Conservation (phyloP, 2,797 vertebrate species). For the Champsocephalus gunnari region DNA sequence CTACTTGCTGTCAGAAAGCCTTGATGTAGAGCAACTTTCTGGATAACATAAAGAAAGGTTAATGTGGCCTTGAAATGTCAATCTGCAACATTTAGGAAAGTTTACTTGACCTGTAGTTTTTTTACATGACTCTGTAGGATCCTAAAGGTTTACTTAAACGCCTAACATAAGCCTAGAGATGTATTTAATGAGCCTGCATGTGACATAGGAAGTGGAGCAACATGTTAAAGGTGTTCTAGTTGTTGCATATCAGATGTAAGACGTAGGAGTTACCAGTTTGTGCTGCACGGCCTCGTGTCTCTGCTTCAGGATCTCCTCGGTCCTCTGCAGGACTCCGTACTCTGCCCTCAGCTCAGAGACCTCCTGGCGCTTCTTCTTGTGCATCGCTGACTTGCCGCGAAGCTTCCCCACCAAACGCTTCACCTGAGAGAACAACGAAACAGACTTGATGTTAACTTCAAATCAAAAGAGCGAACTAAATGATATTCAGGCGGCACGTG, state of each 20-base stretch:
- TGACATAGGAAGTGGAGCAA: too few relatives aligned
- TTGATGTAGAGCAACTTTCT: too few relatives aligned
- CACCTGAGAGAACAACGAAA: slow-evolving; percentile 80
- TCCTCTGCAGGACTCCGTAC: slow-evolving; percentile 92
- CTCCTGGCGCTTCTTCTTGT: slow-evolving; percentile 93
- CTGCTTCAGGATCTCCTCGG: slow-evolving; percentile 92
- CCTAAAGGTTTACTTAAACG: neutral
- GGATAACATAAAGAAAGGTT: neutral
- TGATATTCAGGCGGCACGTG: too few relatives aligned
- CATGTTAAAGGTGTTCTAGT: too few relatives aligned
- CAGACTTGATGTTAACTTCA: slow-evolving; percentile 2
- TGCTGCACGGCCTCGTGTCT: slow-evolving; percentile 88
- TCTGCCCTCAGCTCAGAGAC: slow-evolving; percentile 91
- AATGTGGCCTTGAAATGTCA: neutral
- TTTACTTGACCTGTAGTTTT: neutral
- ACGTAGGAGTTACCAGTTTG: slow-evolving; percentile 88
- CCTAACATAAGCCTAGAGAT: too few relatives aligned
- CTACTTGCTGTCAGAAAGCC: too few relatives aligned
- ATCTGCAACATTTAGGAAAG: too few relatives aligned
- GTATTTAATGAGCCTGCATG: too few relatives aligned
- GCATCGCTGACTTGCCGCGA: slow-evolving; percentile 90
- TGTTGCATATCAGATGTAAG: too few relatives aligned
- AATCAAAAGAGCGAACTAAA: neutral
- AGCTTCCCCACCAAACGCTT: slow-evolving; percentile 94
- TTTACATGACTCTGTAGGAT: neutral